Conservation (phyloP, 2,113 vertebrate genomes). For the Cynocephalus volans region DNA sequence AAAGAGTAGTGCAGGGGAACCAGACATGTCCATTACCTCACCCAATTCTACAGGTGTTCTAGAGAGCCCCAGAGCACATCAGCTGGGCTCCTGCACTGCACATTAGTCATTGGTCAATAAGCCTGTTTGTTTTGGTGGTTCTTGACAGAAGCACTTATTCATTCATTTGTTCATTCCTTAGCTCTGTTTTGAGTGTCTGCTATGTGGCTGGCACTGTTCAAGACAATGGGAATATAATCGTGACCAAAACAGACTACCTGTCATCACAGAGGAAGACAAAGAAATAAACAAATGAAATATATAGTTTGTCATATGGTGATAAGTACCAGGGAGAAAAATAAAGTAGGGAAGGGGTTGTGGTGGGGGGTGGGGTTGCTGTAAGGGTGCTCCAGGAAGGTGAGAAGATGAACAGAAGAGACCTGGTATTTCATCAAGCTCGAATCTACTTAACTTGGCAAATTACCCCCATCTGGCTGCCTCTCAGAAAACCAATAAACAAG, state of each 20-base stretch:
- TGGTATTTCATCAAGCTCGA: constrained; percentile 59
- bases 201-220: neutral
- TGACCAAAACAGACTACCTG: neutral
- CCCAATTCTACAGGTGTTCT: neutral
- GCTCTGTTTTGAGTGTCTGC: neutral
- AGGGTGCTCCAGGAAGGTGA: neutral
- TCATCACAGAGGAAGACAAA: neutral
- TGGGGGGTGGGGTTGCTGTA: no score
- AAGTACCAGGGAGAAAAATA: constrained; percentile 36
- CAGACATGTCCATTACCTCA: no score
- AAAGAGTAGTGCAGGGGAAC: neutral
- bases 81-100: fast-evolving
- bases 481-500: constrained; percentile 68
- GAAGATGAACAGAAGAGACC: constrained; percentile 47
- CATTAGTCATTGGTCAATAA: neutral
- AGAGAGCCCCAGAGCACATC: neutral
- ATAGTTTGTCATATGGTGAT: neutral
- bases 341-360: neutral
- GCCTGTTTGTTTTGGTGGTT: neutral
- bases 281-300: neutral
- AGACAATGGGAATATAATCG: neutral
- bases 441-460: constrained; percentile 80
- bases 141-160: neutral
- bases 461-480: constrained; percentile 80
- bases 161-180: neutral